A percentile compares a stretch with the other conserved stretches of the same genome.
phyloP scores from a whole-genome alignment of 92 coral and sea anemone genomes.

The Scolanthus callimorphus region DNA sequence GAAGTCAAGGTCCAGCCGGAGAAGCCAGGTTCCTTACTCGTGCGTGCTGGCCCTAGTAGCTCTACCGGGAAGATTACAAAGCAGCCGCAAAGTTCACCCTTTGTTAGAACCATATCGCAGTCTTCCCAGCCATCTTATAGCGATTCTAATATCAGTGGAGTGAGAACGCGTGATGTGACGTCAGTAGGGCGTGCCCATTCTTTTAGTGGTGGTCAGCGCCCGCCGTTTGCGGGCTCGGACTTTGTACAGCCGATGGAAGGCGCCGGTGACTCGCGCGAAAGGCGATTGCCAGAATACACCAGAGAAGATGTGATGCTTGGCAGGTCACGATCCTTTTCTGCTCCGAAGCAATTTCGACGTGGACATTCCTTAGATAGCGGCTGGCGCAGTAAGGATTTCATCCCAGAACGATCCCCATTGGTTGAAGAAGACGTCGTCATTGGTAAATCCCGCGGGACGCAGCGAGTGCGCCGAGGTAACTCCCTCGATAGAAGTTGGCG shows the following conservation, averaged over 20 bases:
- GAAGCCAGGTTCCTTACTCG: constrained; percentile 15
- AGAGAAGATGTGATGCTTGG: too few relatives aligned
- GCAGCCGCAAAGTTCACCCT: constrained; percentile 12
- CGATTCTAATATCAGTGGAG: constrained; percentile 11
- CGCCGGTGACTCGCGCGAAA: too few relatives aligned
- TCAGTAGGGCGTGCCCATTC: constrained; percentile 14
- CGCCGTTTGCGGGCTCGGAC: too few relatives aligned
- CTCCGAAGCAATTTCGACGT: constrained; percentile 6
- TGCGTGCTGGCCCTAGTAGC: constrained; percentile 14
- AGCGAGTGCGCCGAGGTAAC: not conserved
- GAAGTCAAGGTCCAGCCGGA: constrained; percentile 21
- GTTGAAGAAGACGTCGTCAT: too few relatives aligned
- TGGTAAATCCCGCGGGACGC: not conserved
- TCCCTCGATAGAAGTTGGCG: not conserved
- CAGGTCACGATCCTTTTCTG: not conserved
- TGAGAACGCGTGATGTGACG: not conserved
- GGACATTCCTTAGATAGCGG: constrained; percentile 24
- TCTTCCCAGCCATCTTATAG: constrained; percentile 6
- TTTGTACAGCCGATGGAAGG: too few relatives aligned
- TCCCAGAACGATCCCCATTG: too few relatives aligned
- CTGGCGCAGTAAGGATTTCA: not conserved
- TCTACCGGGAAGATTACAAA: constrained; percentile 6
- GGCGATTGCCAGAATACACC: too few relatives aligned
- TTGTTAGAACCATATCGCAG: constrained; percentile 20
- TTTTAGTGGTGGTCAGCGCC: constrained; percentile 8